Evolutionary conservation across 2,797 vertebrate genomes (phyloP).

Genomic region (Acrossocheilus wenchowensis): DNA sequence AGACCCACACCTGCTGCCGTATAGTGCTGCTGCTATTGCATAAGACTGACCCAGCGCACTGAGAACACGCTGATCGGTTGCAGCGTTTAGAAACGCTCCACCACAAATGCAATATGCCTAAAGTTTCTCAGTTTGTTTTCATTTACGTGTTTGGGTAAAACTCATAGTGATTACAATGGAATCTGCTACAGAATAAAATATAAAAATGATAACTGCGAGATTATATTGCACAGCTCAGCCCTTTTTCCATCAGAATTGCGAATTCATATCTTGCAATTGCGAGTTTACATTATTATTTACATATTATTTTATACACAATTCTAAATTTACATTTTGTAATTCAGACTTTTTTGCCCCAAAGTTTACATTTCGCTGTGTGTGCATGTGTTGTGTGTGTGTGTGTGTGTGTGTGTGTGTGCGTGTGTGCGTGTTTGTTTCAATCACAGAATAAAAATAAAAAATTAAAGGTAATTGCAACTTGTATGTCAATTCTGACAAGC

Average conservation of each 20-base stretch:
- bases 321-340: too few relatives aligned
- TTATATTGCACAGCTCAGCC: not conserved
- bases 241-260: not conserved
- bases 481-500: not conserved
- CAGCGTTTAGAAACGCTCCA: too few relatives aligned
- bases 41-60: slow-evolving; percentile 41
- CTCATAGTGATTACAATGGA: not conserved
- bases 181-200: not conserved
- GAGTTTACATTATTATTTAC: not conserved
- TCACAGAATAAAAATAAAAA: too few relatives aligned
- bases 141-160: too few relatives aligned
- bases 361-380: not conserved
- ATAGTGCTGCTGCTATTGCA: slow-evolving; percentile 50
- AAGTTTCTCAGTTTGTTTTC: too few relatives aligned
- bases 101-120: too few relatives aligned
- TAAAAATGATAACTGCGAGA: not conserved
- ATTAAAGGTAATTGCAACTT: too few relatives aligned
- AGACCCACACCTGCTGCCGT: slow-evolving; percentile 34
- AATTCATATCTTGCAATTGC: not conserved
- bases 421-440: too few relatives aligned
- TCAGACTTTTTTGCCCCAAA: not conserved
- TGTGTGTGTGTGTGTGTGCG: too few relatives aligned
- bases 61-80: too few relatives aligned
- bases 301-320: too few relatives aligned
- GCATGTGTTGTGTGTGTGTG: too few relatives aligned